Evolutionary conservation across 1,140 invertebrate species (phyloP).

Genomic region (Drosophila ogumai): DNA sequence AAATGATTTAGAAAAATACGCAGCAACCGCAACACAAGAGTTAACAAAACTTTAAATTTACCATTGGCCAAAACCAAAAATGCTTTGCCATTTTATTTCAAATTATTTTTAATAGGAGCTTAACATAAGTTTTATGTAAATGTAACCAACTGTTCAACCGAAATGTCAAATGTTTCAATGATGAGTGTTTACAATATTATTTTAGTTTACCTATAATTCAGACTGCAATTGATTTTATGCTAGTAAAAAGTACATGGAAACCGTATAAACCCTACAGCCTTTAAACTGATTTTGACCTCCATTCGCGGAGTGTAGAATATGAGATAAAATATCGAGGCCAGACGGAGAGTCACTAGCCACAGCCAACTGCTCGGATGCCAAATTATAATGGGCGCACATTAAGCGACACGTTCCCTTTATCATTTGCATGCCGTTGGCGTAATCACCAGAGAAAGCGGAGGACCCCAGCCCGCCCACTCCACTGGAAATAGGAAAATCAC

Average conservation of each 20-base stretch:
- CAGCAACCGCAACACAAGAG: slow-evolving; percentile 30
- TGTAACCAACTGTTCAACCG: neutral
- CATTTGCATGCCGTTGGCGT: slow-evolving; percentile 67
- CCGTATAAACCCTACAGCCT: neutral
- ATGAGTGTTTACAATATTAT: too few species aligned
- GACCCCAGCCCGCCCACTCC: neutral
- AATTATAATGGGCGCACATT: slow-evolving; percentile 79
- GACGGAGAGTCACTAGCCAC: slow-evolving; percentile 2
- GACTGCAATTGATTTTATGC: neutral
- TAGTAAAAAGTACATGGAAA: neutral
- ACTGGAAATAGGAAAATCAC: slow-evolving; percentile 21
- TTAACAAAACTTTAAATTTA: slow-evolving; percentile 35
- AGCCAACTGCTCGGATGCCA: slow-evolving; percentile 69
- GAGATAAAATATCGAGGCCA: slow-evolving; percentile 55
- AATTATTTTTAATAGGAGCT: slow-evolving; percentile 53
- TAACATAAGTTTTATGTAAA: slow-evolving; percentile 62
- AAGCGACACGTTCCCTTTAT: slow-evolving; percentile 68
- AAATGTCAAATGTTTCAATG: neutral
- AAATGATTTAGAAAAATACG: slow-evolving; percentile 57
- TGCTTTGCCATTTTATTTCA: slow-evolving; percentile 25
- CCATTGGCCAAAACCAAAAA: slow-evolving; percentile 6
- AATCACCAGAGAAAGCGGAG: slow-evolving; percentile 41
- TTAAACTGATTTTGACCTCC: slow-evolving; percentile 32
- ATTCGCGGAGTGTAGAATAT: slow-evolving; percentile 14
- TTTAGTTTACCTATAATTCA: neutral